Conservation (phyloP, 2,797 vertebrate species). For the Oreochromis mossambicus region DNA sequence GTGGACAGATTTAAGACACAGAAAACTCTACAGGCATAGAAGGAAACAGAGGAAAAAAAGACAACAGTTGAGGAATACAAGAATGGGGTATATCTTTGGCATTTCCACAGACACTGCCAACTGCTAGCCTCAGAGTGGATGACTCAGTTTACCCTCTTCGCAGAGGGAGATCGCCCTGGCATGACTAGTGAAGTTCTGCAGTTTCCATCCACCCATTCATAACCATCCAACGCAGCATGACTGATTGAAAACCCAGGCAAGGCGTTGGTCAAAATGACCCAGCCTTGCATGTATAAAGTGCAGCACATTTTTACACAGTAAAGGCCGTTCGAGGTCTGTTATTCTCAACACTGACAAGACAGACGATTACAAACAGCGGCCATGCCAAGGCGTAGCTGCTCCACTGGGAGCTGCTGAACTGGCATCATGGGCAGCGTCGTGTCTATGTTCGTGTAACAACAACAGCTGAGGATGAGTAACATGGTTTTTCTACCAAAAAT, state of each 20-base stretch:
- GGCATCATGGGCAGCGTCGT: background rate
- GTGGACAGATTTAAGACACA: constrained; percentile 62
- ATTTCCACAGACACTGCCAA: constrained; percentile 41
- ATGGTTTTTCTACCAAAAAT: constrained; percentile 4
- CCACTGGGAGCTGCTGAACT: background rate
- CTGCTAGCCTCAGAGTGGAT: constrained; percentile 19
- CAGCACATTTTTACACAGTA: constrained; percentile 17
- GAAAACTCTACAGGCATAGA: constrained; percentile 18
- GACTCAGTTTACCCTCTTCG: constrained; percentile 58
- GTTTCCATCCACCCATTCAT: constrained; percentile 46
- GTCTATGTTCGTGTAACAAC: constrained; percentile 5
- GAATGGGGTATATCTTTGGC: constrained; percentile 28
- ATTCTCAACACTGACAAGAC: background rate
- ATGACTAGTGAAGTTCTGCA: constrained; percentile 18
- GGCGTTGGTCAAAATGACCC: constrained; percentile 39
- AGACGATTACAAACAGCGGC: background rate
- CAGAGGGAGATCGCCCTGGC: constrained; percentile 26
- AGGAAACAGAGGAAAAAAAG: constrained; percentile 8
- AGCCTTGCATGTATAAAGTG: constrained; percentile 15
- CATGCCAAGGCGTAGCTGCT: background rate
- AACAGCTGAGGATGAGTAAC: constrained; percentile 25
- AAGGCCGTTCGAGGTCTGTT: background rate
- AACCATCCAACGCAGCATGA: constrained; percentile 2
- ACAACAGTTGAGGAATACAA: constrained; percentile 33
- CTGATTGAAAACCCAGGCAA: constrained; percentile 38